phyloP scores from a whole-genome alignment of 2,113 vertebrate genomes.

The Hyperoodon ampullatus region DNA sequence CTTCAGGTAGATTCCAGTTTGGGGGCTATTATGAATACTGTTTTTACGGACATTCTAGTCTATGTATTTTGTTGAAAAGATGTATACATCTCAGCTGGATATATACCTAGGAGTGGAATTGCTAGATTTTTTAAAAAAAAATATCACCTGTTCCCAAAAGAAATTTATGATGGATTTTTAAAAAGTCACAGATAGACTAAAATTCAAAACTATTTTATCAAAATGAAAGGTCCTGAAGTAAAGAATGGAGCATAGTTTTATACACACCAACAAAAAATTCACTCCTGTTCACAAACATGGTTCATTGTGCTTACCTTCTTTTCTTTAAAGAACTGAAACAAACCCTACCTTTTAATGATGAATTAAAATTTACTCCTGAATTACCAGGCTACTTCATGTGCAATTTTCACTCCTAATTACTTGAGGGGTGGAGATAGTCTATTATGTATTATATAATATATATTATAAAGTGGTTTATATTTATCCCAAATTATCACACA shows the following conservation, averaged over 20 bases:
- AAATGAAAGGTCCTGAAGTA: neutral
- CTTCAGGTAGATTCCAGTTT: neutral
- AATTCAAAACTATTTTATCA: slow-evolving; percentile 11
- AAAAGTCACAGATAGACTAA: neutral
- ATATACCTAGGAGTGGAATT: neutral
- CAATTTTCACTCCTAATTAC: neutral
- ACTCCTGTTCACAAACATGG: neutral
- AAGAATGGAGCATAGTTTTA: neutral
- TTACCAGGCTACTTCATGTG: neutral
- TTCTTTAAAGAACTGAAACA: neutral
- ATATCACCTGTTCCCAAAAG: neutral
- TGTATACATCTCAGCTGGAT: neutral
- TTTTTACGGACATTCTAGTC: neutral
- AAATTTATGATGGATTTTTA: neutral
- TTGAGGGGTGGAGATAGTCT: neutral
- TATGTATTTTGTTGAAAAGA: neutral
- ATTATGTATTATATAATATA: neutral
- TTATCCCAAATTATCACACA: neutral
- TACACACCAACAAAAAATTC: neutral
- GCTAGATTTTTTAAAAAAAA: neutral
- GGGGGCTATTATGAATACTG: neutral
- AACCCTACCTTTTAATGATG: neutral
- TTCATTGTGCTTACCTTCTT: neutral
- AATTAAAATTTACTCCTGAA: neutral
- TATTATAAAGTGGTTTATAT: neutral